Conservation (phyloP, 1,140 invertebrate species). For the Drosophila micromelanica region DNA sequence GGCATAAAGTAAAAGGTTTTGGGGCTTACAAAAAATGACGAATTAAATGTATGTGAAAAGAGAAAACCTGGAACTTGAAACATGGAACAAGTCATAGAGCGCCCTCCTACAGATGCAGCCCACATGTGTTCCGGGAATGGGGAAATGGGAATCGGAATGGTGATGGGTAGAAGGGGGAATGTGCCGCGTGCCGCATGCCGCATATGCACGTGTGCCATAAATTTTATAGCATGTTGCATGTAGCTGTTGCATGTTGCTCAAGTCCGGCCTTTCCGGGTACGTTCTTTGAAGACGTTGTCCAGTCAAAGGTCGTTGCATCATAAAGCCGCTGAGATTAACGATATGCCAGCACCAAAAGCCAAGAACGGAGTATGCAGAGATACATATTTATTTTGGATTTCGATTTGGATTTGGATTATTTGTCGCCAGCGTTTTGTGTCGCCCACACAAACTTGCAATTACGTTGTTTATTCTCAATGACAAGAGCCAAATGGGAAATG, state of each 20-base stretch:
- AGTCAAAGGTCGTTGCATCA: conserved; percentile 77
- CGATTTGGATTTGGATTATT: conserved; percentile 58
- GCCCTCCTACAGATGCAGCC: conserved; percentile 53
- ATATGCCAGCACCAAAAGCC: conserved; percentile 25
- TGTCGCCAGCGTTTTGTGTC: conserved; percentile 72
- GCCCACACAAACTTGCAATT: conserved; percentile 80
- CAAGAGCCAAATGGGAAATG: conserved; percentile 67
- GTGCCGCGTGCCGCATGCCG: conserved; percentile 71
- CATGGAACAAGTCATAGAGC: conserved; percentile 34
- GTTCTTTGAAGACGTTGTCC: conserved; percentile 57
- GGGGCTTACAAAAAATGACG: conserved; percentile 58
- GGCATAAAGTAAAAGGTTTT: conserved; percentile 67
- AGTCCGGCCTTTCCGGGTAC: conserved; percentile 60
- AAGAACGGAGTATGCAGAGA: conserved; percentile 11
- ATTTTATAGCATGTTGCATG: conserved; percentile 74
- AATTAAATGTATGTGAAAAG: conserved; percentile 61
- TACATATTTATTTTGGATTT: conserved; percentile 10
- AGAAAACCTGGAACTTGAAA: conserved; percentile 40
- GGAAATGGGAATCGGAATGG: conserved; percentile 20
- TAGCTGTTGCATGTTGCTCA: conserved; percentile 52
- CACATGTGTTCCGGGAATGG: conserved; percentile 67
- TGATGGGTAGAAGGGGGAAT: conserved; percentile 23
- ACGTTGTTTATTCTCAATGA: conserved; percentile 79
- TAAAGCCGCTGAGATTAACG: conserved; percentile 78
- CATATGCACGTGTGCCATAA: conserved; percentile 74